phyloP scores from a whole-genome alignment of 1,140 invertebrate genomes.

The Drosophila repletoides region DNA sequence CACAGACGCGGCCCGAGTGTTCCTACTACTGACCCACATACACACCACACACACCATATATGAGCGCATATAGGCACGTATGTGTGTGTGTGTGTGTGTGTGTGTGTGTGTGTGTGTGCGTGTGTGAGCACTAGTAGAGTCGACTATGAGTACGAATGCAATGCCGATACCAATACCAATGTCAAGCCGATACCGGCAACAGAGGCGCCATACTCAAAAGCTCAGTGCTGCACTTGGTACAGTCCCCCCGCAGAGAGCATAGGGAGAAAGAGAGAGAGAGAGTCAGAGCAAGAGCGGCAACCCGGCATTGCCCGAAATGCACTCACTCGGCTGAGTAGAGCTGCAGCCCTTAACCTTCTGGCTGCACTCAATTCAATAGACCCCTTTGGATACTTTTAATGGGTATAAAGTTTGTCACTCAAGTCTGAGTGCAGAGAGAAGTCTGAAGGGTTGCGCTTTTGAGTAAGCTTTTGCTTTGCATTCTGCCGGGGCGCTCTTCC shows the following conservation, averaged over 20 bases:
- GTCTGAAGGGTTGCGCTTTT: slow-evolving; percentile 41
- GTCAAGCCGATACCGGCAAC: background rate
- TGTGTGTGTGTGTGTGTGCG: too few relatives aligned
- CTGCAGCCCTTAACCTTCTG: too few relatives aligned
- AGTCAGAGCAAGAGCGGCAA: too few relatives aligned
- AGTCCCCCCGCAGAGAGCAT: background rate
- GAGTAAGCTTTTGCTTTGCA: slow-evolving; percentile 20
- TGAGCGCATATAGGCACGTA: slow-evolving; percentile 11
- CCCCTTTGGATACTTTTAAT: too few relatives aligned
- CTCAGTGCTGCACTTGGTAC: slow-evolving; percentile 14
- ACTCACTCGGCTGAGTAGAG: slow-evolving; percentile 53
- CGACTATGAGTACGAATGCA: slow-evolving; percentile 15
- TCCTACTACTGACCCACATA: slow-evolving; percentile 79
- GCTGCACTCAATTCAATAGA: too few relatives aligned
- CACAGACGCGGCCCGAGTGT: slow-evolving; percentile 53
- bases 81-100: too few relatives aligned
- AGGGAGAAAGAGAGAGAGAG: background rate
- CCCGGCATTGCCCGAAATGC: slow-evolving; percentile 43
- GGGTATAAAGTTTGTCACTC: too few relatives aligned
- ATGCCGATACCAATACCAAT: too few relatives aligned
- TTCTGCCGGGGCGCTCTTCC: slow-evolving; percentile 23
- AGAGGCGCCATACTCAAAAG: slow-evolving; percentile 11
- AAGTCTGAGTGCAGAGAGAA: slow-evolving; percentile 42
- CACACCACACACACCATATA: slow-evolving; percentile 28
- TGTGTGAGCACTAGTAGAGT: background rate